Evolutionary conservation across 2,888 invertebrate genomes (phyloP), one percentile per base, ranked within the genome.

Genomic region (Drosophila demipolita): DNA sequence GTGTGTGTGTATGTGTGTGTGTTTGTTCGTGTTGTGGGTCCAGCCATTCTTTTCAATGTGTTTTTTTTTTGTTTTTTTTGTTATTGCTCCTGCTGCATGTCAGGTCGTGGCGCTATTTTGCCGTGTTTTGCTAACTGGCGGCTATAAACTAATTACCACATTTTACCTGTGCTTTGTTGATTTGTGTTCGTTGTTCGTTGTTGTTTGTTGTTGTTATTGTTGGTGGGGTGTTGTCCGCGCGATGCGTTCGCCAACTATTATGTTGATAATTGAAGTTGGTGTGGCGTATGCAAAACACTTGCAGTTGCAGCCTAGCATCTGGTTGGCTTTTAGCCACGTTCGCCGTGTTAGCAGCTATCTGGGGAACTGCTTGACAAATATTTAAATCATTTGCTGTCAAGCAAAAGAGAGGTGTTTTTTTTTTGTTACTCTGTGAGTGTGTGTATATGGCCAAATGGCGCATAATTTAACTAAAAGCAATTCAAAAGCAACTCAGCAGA

Each of bases 391-490:
- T 80, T 75, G 66, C 78, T 64, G 63, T 71, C 79, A 66, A 66
- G 52, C 55, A 45, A 70, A 66, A 38, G 52, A 59, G 63, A 53
- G 48, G 26, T 59, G 54, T 29, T 33, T 15, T 15, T 12, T 38
- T 17, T 38, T n/a, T 40, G 9, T 40, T 17, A 11, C 12, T n/a
- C 12, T 17, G 20, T 7, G 12, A 23, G 32, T 63, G 17, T 45
- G 32, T 53, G 62, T 70, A 57, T 58, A 5, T 53, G 58, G 15
- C 55, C 54, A 50, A 50, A 62, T 64, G 66, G 60, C 70, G 85
- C 87, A 87, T 83, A 83, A 83, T 87, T 83, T 78, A 87, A 83
- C 85, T 69, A 63, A 82, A 74, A 83, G 87, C 68, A 75, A 68
- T 83, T 78, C 75, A 75, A 79, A 79, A 78, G 55, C 79, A 77